Percentiles rank a stretch among this genome's conserved stretches.
Evolutionary conservation across 1,140 invertebrate genomes (phyloP).

Genomic region (Akabosia matsudoensis): DNA sequence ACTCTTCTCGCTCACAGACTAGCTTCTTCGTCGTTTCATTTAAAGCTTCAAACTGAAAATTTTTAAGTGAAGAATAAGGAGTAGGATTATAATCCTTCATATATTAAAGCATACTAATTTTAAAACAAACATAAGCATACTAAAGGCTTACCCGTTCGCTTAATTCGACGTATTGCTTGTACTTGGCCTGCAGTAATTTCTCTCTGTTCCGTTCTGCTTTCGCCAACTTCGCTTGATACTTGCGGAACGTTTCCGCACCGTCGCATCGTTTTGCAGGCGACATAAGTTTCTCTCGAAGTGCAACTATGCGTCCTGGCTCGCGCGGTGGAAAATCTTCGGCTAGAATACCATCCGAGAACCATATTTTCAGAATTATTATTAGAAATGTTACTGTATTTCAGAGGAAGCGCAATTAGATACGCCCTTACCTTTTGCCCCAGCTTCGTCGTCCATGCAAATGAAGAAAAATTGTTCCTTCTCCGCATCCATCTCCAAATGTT

Average conservation of each 20-base stretch:
- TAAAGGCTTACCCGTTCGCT: conserved; percentile 35
- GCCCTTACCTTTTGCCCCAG: neutral
- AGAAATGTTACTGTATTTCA: neutral
- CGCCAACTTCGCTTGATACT: conserved; percentile 40
- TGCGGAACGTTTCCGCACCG: conserved; percentile 41
- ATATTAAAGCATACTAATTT: neutral
- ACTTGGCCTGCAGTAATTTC: conserved; percentile 40
- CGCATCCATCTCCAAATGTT: conserved; percentile 15
- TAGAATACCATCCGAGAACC: neutral
- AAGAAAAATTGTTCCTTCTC: conserved; percentile 41
- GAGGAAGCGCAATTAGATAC: neutral
- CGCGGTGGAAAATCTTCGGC: conserved; percentile 33
- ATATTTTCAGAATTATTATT: neutral
- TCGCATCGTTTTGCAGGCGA: conserved; percentile 43
- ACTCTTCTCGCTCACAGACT: conserved; percentile 74
- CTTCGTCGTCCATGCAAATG: conserved; percentile 28
- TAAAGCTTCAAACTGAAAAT: conserved; percentile 73
- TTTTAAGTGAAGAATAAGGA: neutral
- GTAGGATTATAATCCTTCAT: conserved; percentile 4
- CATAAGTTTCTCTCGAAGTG: conserved; percentile 41
- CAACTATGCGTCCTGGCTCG: conserved; percentile 33
- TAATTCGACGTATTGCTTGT: conserved; percentile 43
- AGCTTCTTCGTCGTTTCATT: conserved; percentile 80
- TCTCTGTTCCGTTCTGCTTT: conserved; percentile 45
- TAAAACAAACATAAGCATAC: too few relatives aligned